Conservation (phyloP, 2,113 vertebrate genomes). For the Scortum barcoo region DNA sequence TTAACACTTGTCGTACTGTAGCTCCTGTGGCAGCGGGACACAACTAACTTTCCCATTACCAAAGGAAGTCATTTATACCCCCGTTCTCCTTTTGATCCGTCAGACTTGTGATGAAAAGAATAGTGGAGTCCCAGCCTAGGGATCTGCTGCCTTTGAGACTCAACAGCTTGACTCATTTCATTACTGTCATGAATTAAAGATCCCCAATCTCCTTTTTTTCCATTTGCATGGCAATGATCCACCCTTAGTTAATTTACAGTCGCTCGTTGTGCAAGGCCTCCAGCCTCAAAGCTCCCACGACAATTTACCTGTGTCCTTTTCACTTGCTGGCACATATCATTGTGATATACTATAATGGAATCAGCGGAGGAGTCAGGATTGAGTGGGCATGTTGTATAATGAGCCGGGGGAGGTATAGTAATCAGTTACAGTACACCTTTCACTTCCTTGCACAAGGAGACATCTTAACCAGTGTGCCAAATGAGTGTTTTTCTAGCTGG, state of each 20-base stretch:
- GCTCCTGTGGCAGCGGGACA: slow-evolving; percentile 42
- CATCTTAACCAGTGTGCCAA: slow-evolving; percentile 21
- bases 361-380: slow-evolving; percentile 24
- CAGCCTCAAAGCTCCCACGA: slow-evolving; percentile 65
- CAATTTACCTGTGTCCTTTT: slow-evolving; percentile 77
- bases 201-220: slow-evolving; percentile 50
- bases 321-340: slow-evolving; percentile 55
- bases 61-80: slow-evolving; percentile 65
- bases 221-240: slow-evolving; percentile 62
- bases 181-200: slow-evolving; percentile 80
- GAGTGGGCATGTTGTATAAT: slow-evolving; percentile 61
- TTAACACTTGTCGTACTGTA: slow-evolving; percentile 34
- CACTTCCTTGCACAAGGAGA: slow-evolving; percentile 22
- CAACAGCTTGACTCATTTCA: slow-evolving; percentile 79
- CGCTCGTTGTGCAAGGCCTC: slow-evolving; percentile 47
- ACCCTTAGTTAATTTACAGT: slow-evolving; percentile 70
- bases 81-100: slow-evolving; percentile 64
- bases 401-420: slow-evolving; percentile 45
- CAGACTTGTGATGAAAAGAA: slow-evolving; percentile 70
- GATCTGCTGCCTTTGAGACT: slow-evolving; percentile 71
- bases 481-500: slow-evolving; percentile 13
- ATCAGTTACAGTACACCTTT: slow-evolving; percentile 46
- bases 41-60: slow-evolving; percentile 53
- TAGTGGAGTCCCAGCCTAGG: slow-evolving; percentile 52
- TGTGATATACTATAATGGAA: slow-evolving; percentile 64